Evolutionary conservation across 2,888 invertebrate species (phyloP).

Genomic region (Drosophila setosimentum): DNA sequence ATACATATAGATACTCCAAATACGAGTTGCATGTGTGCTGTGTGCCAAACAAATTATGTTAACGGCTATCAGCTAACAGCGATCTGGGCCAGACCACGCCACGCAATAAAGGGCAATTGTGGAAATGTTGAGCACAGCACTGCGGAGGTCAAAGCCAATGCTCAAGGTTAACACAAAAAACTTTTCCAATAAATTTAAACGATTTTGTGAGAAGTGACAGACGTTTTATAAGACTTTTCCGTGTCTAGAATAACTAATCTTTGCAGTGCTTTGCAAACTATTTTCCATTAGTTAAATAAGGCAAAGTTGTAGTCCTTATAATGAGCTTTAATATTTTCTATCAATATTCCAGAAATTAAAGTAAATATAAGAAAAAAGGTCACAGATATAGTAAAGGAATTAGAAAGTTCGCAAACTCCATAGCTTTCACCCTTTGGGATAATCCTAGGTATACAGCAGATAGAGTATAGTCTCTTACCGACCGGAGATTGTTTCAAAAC

Average conservation of each 20-base stretch:
- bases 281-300: not conserved
- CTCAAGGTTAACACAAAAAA: constrained; percentile 35
- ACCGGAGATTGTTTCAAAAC: not conserved
- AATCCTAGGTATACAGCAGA: not conserved
- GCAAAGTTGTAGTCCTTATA: not conserved
- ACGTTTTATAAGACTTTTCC: not conserved
- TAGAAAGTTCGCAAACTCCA: not conserved
- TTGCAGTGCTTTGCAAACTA: not conserved
- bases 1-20: constrained; percentile 41
- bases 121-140: constrained; percentile 1
- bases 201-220: not conserved
- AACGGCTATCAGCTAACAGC: constrained; percentile 35
- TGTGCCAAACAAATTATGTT: constrained; percentile 45
- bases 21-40: constrained; percentile 17
- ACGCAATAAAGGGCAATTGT: constrained; percentile 17
- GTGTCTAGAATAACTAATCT: constrained; percentile 1
- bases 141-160: constrained; percentile 20
- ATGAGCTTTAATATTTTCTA: not conserved
- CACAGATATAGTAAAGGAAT: not conserved
- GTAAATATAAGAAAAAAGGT: not conserved
- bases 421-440: not conserved
- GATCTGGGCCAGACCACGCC: constrained; percentile 20
- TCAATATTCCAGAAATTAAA: not conserved
- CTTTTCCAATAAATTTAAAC: constrained; percentile 10
- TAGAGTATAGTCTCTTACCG: not conserved